These are phyloP conservation scores for Pedicia rivosa DNA, from an alignment of 2,888 invertebrate genomes.

Conservation along the genomic window DNA sequence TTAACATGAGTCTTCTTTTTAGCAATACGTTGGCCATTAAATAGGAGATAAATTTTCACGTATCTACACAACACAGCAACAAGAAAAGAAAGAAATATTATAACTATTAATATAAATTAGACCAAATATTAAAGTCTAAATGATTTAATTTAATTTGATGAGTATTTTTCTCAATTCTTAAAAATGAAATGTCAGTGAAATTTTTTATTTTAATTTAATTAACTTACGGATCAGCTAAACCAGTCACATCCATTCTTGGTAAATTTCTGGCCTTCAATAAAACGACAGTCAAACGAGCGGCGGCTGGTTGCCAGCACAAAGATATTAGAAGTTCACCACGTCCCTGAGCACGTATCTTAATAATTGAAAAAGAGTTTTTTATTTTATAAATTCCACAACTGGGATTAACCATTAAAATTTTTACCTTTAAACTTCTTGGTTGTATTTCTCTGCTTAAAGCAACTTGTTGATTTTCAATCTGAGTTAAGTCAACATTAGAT, in stretches of 20 bases:
- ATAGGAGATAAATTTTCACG: conserved; percentile 93
- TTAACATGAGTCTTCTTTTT: conserved; percentile 99
- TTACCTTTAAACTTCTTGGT: conserved; percentile 85
- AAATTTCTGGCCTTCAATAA: conserved; percentile 93
- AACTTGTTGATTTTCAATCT: conserved; percentile 61
- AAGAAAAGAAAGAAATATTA: conserved; percentile 14
- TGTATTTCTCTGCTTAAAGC: conserved; percentile 79
- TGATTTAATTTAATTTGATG: neutral
- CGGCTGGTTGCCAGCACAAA: conserved; percentile 95
- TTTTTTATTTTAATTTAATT: conserved; percentile 28
- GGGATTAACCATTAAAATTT: neutral
- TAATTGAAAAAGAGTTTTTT: conserved; percentile 6
- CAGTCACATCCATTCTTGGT: conserved; percentile 96
- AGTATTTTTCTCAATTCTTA: neutral
- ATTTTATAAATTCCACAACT: neutral
- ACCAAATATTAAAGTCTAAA: no score
- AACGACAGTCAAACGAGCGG: conserved; percentile 88
- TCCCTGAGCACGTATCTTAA: conserved; percentile 77
- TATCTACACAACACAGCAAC: conserved; percentile 21
- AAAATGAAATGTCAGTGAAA: neutral
- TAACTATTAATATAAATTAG: neutral
- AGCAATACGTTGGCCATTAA: conserved; percentile 93
- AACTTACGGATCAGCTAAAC: conserved; percentile 72
- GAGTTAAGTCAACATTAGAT: conserved; percentile 42
- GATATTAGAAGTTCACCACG: conserved; percentile 92